phyloP scores from a whole-genome alignment of 1,140 invertebrate genomes.

The Habropoda laboriosa region DNA sequence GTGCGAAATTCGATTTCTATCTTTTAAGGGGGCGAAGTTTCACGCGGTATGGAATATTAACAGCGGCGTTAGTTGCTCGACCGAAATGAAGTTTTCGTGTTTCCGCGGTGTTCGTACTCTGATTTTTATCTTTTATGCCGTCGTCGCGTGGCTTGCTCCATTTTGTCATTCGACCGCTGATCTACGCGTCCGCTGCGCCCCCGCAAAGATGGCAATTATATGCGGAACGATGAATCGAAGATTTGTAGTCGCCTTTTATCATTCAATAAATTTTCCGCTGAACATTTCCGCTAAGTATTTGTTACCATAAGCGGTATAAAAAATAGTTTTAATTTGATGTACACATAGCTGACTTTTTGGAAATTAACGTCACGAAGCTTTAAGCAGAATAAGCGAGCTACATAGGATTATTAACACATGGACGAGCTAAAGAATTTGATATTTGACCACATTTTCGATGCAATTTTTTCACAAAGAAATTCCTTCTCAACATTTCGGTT shows the following conservation, averaged over 20 bases:
- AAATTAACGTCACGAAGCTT: too few species aligned
- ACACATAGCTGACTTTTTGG: too few species aligned
- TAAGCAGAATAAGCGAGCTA: too few species aligned
- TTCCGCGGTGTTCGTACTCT: not conserved
- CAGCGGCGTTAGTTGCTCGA: not conserved
- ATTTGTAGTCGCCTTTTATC: not conserved
- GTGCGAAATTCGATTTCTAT: not conserved
- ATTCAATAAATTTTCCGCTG: not conserved
- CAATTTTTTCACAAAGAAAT: not conserved
- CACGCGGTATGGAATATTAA: not conserved
- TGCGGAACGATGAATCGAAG: not conserved
- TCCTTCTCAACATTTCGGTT: not conserved
- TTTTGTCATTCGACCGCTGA: not conserved
- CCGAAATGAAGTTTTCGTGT: slow-evolving; percentile 8
- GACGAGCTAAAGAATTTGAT: not conserved
- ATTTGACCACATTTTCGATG: not conserved
- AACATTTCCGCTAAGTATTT: not conserved
- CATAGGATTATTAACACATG: too few species aligned
- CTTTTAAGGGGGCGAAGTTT: not conserved
- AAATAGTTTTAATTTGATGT: too few species aligned
- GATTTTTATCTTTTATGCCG: slow-evolving; percentile 6
- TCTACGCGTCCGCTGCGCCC: not conserved
- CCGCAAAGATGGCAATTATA: not conserved
- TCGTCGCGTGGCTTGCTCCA: not conserved
- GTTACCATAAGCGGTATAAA: too few species aligned